A percentile compares a stretch with the other conserved stretches of the same genome.
Conservation (phyloP, 2,888 invertebrate species). For the Deladenus siricidicola region DNA sequence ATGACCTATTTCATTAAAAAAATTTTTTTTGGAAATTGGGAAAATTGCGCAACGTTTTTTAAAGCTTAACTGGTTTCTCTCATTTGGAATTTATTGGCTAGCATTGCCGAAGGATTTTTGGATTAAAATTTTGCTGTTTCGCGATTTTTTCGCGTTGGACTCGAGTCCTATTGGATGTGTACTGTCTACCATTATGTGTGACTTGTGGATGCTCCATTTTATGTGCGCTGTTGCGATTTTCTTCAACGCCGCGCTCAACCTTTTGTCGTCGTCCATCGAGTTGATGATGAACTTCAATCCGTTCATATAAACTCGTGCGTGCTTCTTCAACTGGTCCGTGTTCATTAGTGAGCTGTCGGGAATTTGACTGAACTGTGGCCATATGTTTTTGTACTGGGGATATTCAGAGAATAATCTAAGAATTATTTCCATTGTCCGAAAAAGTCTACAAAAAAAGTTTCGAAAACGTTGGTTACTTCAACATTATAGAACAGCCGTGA, state of each 20-base stretch:
- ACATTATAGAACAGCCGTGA: conserved; percentile 1
- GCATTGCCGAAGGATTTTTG: too few species aligned
- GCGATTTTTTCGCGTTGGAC: too few species aligned
- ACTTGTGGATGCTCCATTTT: conserved; percentile 47
- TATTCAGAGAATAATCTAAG: conserved; percentile 46
- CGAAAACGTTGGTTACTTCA: not conserved
- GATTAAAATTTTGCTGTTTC: too few species aligned
- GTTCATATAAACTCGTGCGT: conserved; percentile 40
- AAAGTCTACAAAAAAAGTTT: not conserved
- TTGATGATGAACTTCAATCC: conserved; percentile 45
- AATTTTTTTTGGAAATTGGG: too few species aligned
- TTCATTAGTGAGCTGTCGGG: conserved; percentile 48
- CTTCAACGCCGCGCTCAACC: conserved; percentile 32
- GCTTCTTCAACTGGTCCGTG: conserved; percentile 37
- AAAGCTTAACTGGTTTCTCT: too few species aligned
- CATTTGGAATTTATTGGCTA: too few species aligned
- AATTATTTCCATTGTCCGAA: not conserved
- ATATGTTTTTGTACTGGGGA: conserved; percentile 47
- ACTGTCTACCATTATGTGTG: conserved; percentile 37
- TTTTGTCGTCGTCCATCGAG: conserved; percentile 41
- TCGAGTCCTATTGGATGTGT: too few species aligned
- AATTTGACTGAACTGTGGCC: conserved; percentile 48
- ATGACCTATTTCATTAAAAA: too few species aligned
- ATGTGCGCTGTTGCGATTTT: conserved; percentile 46
- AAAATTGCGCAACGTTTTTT: too few species aligned